Conservation (phyloP, 2,888 invertebrate species). For the Salticus scenicus region DNA sequence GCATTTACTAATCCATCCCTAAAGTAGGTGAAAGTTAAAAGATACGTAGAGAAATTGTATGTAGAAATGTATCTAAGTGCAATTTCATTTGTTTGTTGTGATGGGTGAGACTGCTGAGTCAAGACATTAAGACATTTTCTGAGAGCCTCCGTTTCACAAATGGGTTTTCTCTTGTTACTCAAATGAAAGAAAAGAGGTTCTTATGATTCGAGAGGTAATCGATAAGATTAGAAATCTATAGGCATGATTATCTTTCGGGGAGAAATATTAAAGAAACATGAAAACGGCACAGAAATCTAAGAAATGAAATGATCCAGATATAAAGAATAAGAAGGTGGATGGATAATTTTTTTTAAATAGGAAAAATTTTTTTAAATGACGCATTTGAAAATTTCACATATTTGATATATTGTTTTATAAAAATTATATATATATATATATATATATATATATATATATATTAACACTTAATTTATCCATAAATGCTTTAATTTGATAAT, state of each 20-base stretch:
- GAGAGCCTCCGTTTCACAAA: not conserved
- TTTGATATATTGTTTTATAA: no score
- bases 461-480: no score
- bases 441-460: no score
- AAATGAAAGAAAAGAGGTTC: not conserved
- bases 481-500: no score
- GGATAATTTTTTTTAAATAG: no score
- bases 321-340: no score
- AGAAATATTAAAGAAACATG: no score
- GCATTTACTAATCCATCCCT: conserved; percentile 49
- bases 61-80: conserved; percentile 52
- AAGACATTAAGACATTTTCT: not conserved
- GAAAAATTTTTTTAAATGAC: no score
- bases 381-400: no score
- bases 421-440: no score
- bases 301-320: no score
- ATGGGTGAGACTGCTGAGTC: not conserved
- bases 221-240: conserved; percentile 4
- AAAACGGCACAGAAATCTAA: no score
- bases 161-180: not conserved
- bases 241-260: not conserved
- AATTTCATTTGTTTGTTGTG: conserved; percentile 40
- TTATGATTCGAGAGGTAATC: not conserved
- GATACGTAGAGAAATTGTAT: conserved; percentile 35
- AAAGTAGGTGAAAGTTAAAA: not conserved